A percentile compares a stretch with the other conserved stretches of the same genome.
Conservation (phyloP, 2,888 invertebrate genomes). For the Pseudoips prasinana region DNA sequence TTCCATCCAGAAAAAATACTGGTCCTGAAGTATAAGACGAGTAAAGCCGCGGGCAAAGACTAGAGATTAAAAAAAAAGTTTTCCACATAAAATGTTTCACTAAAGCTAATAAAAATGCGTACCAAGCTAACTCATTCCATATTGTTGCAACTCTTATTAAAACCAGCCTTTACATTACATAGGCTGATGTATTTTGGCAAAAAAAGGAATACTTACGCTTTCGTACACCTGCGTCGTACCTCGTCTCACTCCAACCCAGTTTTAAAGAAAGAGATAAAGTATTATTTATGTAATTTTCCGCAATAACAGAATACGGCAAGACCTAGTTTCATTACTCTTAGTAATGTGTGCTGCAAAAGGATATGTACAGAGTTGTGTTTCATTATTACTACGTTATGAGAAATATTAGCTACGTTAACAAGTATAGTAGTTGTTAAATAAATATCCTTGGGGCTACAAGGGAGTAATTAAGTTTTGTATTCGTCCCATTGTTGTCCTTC, state of each 20-base stretch:
- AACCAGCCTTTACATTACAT: conserved; percentile 2
- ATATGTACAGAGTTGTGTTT: too few relatives aligned
- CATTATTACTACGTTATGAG: too few relatives aligned
- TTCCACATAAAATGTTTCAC: too few relatives aligned
- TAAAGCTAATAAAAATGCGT: conserved; percentile 1
- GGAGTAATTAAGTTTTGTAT: too few relatives aligned
- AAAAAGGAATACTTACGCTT: conserved; percentile 8
- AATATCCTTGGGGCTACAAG: background rate
- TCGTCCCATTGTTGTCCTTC: too few relatives aligned
- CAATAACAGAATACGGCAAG: conserved; percentile 5
- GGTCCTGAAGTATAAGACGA: too few relatives aligned
- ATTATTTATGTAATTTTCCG: conserved; percentile 17
- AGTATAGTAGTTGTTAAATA: too few relatives aligned
- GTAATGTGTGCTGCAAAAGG: background rate
- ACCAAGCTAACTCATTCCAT: conserved; percentile 1
- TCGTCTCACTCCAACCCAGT: conserved; percentile 1
- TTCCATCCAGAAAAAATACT: too few relatives aligned
- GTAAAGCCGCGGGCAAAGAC: too few relatives aligned
- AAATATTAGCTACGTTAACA: too few relatives aligned
- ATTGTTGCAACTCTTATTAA: conserved; percentile 14
- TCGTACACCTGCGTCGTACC: conserved; percentile 24
- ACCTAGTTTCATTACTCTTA: conserved; percentile 10
- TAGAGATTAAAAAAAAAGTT: too few relatives aligned
- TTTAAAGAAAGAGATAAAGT: background rate
- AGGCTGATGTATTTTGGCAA: conserved; percentile 10